Evolutionary conservation across 2,888 invertebrate genomes (phyloP).

Genomic region (Anodontia alba): DNA sequence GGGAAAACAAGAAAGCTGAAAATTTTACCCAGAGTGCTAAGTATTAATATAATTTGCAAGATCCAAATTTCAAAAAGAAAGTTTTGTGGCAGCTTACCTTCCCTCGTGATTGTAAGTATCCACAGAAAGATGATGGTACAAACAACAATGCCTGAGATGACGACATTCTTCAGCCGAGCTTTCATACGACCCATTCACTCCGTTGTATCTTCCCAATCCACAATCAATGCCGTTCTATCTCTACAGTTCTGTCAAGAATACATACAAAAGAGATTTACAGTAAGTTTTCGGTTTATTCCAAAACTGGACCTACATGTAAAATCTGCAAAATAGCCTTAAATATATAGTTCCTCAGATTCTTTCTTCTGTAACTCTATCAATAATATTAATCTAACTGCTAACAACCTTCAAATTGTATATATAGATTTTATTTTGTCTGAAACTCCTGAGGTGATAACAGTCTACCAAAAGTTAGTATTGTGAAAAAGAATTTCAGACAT

Average conservation of each 20-base stretch:
- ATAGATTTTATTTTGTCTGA: background rate
- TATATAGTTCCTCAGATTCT: background rate
- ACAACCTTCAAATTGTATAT: background rate
- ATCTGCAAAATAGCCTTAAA: background rate
- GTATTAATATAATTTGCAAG: too few species aligned
- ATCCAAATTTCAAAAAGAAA: too few species aligned
- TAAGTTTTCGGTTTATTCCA: too few species aligned
- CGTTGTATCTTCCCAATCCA: background rate
- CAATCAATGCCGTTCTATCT: background rate
- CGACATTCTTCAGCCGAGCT: slow-evolving; percentile 67
- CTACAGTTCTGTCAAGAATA: background rate
- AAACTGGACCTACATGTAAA: too few species aligned
- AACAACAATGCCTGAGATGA: slow-evolving; percentile 63
- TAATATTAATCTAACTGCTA: background rate
- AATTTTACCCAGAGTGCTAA: too few species aligned
- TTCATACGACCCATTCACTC: slow-evolving; percentile 52
- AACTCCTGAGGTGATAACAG: too few species aligned
- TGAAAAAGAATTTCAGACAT: too few species aligned
- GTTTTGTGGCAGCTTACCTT: slow-evolving; percentile 71
- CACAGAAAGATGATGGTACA: slow-evolving; percentile 67
- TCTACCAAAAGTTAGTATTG: too few species aligned
- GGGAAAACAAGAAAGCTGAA: too few species aligned
- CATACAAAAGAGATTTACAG: background rate
- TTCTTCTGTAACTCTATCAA: background rate
- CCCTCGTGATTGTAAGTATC: slow-evolving; percentile 68